A percentile compares a stretch with the other conserved stretches of the same genome.
Conservation (phyloP, 2,888 invertebrate species). For the Caenorhabditis sulstoni region DNA sequence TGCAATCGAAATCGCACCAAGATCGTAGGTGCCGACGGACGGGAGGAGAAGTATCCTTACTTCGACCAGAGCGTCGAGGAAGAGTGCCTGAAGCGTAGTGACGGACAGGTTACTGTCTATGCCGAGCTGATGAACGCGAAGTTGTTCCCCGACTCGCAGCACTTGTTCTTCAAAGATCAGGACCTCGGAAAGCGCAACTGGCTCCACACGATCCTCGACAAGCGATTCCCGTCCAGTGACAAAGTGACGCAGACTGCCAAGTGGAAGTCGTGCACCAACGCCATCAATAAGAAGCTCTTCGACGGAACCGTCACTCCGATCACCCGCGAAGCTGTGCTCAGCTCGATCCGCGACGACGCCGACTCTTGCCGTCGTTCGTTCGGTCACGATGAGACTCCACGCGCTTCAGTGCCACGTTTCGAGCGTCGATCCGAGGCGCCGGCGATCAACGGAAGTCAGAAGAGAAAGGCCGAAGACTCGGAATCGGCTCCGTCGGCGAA, state of each 20-base stretch:
- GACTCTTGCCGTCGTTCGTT: not conserved
- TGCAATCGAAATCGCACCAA: slow-evolving; percentile 70
- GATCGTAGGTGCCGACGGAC: slow-evolving; percentile 60
- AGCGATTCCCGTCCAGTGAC: slow-evolving; percentile 67
- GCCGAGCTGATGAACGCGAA: slow-evolving; percentile 65
- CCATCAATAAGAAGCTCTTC: slow-evolving; percentile 66
- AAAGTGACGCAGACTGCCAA: slow-evolving; percentile 63
- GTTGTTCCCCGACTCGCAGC: slow-evolving; percentile 65
- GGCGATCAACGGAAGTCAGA: slow-evolving; percentile 21
- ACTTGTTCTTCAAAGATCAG: slow-evolving; percentile 72
- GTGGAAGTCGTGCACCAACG: slow-evolving; percentile 71
- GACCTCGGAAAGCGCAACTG: slow-evolving; percentile 70
- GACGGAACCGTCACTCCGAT: slow-evolving; percentile 53
- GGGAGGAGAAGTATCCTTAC: slow-evolving; percentile 67
- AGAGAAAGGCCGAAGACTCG: slow-evolving; percentile 38
- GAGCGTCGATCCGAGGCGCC: slow-evolving; percentile 45
- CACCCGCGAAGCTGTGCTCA: slow-evolving; percentile 33
- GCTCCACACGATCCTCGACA: slow-evolving; percentile 69
- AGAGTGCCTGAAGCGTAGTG: slow-evolving; percentile 58
- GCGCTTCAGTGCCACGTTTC: slow-evolving; percentile 15
- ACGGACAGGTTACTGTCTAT: slow-evolving; percentile 62
- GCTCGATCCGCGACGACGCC: not conserved
- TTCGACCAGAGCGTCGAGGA: slow-evolving; percentile 65
- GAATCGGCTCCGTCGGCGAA: slow-evolving; percentile 33
- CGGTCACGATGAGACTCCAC: slow-evolving; percentile 17